Evolutionary conservation across 2,888 invertebrate species (phyloP).

Genomic region (Philereme vetulata): DNA sequence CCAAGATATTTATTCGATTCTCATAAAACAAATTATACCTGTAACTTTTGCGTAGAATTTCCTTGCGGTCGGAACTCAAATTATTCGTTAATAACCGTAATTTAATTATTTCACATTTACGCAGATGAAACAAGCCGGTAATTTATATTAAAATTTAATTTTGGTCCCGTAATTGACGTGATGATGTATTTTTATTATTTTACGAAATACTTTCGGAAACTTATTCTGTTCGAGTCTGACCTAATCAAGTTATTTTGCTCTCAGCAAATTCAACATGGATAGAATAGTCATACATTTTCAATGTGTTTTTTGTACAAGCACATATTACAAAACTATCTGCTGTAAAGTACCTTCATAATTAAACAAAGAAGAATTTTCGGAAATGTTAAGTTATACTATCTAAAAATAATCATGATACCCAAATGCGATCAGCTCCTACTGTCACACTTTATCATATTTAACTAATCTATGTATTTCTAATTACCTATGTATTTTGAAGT

Average conservation of each 20-base stretch:
- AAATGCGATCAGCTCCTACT: constrained; percentile 17
- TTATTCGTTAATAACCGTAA: constrained; percentile 45
- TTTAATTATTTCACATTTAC: constrained; percentile 37
- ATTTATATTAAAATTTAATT: constrained; percentile 42
- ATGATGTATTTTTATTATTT: constrained; percentile 32
- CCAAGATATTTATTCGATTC: constrained; percentile 35
- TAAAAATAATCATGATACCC: constrained; percentile 13
- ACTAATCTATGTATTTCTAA: no score
- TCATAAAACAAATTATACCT: constrained; percentile 40
- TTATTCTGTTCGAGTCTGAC: neutral
- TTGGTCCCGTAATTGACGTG: constrained; percentile 35
- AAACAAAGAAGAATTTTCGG: no score
- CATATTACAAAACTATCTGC: no score
- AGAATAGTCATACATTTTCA: no score
- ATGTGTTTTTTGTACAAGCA: no score
- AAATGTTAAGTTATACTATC: neutral
- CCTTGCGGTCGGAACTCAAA: constrained; percentile 39
- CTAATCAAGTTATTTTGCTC: constrained; percentile 11
- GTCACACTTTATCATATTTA: constrained; percentile 18
- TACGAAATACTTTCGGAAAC: constrained; percentile 11
- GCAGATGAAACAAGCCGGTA: constrained; percentile 31
- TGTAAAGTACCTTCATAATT: no score
- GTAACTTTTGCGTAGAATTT: constrained; percentile 41
- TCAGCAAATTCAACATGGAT: neutral
- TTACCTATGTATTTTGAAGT: no score